A percentile compares a stretch with the other conserved stretches of the same genome.
Evolutionary conservation across 1,140 invertebrate species (phyloP).

Genomic region (Drosophila tropicalis): DNA sequence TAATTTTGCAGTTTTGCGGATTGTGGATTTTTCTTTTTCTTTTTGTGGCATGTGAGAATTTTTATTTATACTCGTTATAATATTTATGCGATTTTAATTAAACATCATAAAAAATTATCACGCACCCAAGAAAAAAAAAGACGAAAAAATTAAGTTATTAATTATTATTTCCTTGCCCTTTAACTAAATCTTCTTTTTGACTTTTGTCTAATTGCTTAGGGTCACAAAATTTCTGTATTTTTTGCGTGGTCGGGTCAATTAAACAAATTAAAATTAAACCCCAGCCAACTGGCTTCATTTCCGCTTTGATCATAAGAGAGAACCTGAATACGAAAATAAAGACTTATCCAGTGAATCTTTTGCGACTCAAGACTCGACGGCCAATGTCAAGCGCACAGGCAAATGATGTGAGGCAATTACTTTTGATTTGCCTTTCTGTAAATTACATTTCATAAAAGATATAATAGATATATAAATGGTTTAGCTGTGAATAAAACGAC

Average conservation of each 20-base stretch:
- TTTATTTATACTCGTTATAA: constrained; percentile 60
- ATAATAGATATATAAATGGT: neutral
- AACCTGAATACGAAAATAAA: neutral
- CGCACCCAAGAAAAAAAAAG: constrained; percentile 22
- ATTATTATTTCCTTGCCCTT: neutral
- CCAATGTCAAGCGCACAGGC: constrained; percentile 68
- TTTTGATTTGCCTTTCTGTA: constrained; percentile 58
- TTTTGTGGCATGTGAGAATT: constrained; percentile 54
- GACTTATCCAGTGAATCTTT: constrained; percentile 20
- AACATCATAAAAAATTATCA: constrained; percentile 47
- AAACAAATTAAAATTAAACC: constrained; percentile 34
- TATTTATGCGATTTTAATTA: constrained; percentile 67
- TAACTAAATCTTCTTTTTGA: constrained; percentile 24
- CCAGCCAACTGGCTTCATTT: constrained; percentile 56
- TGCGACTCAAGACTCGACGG: constrained; percentile 22
- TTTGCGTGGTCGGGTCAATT: constrained; percentile 66
- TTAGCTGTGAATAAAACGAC: neutral
- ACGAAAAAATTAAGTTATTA: constrained; percentile 11
- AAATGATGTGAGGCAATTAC: constrained; percentile 73
- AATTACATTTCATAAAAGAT: constrained; percentile 35
- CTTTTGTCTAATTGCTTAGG: constrained; percentile 44
- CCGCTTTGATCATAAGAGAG: constrained; percentile 36
- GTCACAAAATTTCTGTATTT: constrained; percentile 51
- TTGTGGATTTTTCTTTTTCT: constrained; percentile 40
- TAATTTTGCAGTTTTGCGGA: constrained; percentile 15